Base-by-base conservation (phyloP, 2,888 invertebrate species). In the Protula sp. region DNA sequence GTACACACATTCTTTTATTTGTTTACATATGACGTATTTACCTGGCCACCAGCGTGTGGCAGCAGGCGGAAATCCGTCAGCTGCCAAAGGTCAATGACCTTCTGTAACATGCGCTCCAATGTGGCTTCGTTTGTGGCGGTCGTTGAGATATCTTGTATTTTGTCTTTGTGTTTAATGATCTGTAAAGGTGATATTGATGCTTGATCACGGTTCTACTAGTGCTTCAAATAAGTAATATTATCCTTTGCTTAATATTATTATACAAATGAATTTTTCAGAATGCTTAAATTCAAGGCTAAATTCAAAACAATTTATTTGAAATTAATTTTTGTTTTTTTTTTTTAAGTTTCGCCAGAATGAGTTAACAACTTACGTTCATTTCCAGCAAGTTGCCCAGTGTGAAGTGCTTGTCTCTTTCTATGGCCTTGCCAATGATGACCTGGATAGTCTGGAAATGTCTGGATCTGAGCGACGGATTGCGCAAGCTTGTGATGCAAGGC, bases 51-150 rank as follows among this genome's bases (percentile, higher is more conserved):
- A 19, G 9, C 19, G 38, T 38, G 38, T 19, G 9, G 38, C 19
- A 38, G 38, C 19, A 38, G 19, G 9, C 78, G 73, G 70, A 81
- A 79, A 61, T 79, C 77, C 38, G 78, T 79, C 53, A 65, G 68
- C 69, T 76, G 73, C 71, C 78, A 78, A 26, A 78, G 63, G 62
- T 75, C 75, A 24, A 75, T 72, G 58, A 80, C 79, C 74, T 80
- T 80, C 56, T 78, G 76, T 55, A 81, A 60, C 80, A 81, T 81
- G 50, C 71, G 70, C 63, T 81, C 80, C 56, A 81, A 65, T 14
- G 80, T 79, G 24, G 77, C 78, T 64, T 81, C 81, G 67, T 81
- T 81, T 57, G 77, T 78, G 56, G 81, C 81, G 28, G 74, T 77
- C 2, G 77, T 77, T 19, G 80, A 78, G 59, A 80, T 79, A 61